A percentile compares a stretch with the other conserved stretches of the same genome.
Conservation (phyloP, 1,140 invertebrate species). For the Papilio polyxenes region DNA sequence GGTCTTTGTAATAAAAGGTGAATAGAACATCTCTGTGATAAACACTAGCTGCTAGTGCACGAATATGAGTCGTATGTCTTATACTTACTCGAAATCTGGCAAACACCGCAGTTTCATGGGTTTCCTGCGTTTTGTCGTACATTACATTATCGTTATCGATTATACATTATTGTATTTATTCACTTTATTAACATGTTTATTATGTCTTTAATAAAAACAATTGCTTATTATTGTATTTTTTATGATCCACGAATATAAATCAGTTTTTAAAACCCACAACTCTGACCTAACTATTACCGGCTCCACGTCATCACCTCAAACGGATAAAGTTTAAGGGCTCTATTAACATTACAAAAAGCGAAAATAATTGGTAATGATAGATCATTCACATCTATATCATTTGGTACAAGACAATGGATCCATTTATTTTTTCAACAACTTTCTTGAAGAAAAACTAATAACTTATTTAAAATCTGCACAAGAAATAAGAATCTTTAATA, state of each 20-base stretch:
- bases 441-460: too few species aligned
- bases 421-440: background rate
- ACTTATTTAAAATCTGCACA: background rate
- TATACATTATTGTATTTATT: constrained; percentile 78
- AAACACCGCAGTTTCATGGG: constrained; percentile 56
- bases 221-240: constrained; percentile 63
- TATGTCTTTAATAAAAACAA: constrained; percentile 80
- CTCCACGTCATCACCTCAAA: background rate
- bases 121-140: constrained; percentile 65
- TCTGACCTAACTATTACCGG: background rate
- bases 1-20: constrained; percentile 50
- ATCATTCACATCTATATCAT: too few species aligned
- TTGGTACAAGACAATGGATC: background rate
- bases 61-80: constrained; percentile 61
- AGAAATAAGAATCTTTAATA: background rate
- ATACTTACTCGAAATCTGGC: constrained; percentile 56
- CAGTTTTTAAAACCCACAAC: constrained; percentile 34
- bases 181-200: constrained; percentile 80
- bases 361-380: background rate
- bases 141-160: constrained; percentile 70
- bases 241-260: constrained; percentile 43
- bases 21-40: constrained; percentile 73
- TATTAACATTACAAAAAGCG: background rate
- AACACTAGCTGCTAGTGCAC: constrained; percentile 65
- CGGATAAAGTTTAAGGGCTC: too few species aligned